These are phyloP conservation scores for Vireo altiloquus DNA, from an alignment of 2,113 vertebrate species.

Conservation along the genomic window DNA sequence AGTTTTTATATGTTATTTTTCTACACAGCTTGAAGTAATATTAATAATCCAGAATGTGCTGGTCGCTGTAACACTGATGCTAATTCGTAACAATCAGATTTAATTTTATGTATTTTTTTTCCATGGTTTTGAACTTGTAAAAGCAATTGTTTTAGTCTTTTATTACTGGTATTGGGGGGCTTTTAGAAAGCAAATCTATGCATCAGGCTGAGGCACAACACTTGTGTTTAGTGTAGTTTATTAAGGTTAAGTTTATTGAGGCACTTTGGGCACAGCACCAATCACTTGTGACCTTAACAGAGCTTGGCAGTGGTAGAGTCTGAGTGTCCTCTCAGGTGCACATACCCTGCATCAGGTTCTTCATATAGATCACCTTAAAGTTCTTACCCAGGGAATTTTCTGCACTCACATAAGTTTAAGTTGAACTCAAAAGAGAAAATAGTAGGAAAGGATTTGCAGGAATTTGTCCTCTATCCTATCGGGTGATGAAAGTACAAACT, in stretches of 20 bases:
- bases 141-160: background rate
- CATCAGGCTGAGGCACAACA: background rate
- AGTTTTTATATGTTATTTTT: background rate
- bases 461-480: background rate
- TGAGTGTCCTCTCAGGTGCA: constrained; percentile 3
- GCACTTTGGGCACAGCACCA: background rate
- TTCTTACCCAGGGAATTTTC: background rate
- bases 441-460: background rate
- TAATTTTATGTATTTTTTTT: background rate
- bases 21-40: background rate
- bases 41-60: background rate
- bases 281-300: background rate
- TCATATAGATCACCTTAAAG: background rate
- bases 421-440: background rate
- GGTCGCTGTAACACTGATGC: background rate
- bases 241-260: too few species aligned
- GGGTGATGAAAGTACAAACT: background rate
- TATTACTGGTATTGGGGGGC: background rate
- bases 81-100: background rate
- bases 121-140: background rate
- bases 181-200: background rate
- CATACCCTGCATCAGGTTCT: background rate
- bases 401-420: background rate
- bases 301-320: background rate
- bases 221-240: background rate